A percentile compares a stretch with the other conserved stretches of the same genome.
Evolutionary conservation across 2,113 vertebrate species (phyloP).

Genomic region (Podarcis raffonei): DNA sequence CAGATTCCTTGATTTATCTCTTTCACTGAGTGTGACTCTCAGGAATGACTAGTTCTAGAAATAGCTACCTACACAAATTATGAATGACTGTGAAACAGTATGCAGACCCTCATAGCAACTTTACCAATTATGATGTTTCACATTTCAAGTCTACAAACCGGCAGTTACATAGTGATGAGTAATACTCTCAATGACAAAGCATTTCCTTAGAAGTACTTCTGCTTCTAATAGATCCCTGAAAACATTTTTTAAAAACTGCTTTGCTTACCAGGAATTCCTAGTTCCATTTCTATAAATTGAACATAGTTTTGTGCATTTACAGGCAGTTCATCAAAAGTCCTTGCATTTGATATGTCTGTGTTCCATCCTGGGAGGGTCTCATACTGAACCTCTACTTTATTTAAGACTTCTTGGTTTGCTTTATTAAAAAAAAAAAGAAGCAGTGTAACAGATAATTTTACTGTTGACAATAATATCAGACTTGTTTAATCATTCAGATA

Average conservation of each 20-base stretch:
- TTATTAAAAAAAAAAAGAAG: constrained; percentile 54
- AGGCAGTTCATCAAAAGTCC: constrained; percentile 91
- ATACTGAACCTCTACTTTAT: constrained; percentile 93
- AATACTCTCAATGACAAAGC: not conserved
- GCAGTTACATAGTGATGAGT: not conserved
- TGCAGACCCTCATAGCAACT: not conserved
- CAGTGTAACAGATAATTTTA: constrained; percentile 1
- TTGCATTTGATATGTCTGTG: constrained; percentile 87
- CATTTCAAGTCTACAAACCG: not conserved
- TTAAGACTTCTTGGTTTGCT: constrained; percentile 98
- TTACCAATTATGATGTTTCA: not conserved
- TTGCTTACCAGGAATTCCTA: constrained; percentile 89
- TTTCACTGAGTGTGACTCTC: not conserved
- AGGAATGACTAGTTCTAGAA: not conserved
- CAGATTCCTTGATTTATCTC: not conserved
- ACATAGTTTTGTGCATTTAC: constrained; percentile 94
- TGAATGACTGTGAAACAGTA: not conserved
- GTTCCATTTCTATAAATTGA: constrained; percentile 87
- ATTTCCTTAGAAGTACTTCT: not conserved
- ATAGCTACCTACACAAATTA: not conserved
- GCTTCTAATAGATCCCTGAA: not conserved
- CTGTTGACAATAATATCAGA: not conserved
- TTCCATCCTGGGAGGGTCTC: constrained; percentile 94
- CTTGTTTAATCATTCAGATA: not conserved
- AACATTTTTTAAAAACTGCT: not conserved